These are phyloP conservation scores for Reticulitermes lucifugus DNA, from an alignment of 2,888 invertebrate genomes.

Conservation along the genomic window DNA sequence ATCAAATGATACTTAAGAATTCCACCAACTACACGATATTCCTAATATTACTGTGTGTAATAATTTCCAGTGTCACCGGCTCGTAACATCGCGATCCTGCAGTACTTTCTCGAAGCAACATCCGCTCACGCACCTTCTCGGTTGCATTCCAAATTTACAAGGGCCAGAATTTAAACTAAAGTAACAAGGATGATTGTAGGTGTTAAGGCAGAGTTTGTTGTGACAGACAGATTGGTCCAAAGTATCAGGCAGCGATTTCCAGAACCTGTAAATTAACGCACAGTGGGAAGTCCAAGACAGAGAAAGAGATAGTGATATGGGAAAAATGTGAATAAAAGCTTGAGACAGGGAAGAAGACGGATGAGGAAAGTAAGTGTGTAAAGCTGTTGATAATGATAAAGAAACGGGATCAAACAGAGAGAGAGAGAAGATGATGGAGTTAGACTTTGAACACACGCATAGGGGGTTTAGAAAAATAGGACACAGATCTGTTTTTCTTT, in stretches of 20 bases:
- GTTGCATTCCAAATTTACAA: neutral
- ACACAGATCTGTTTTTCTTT: no score
- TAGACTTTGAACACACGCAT: slow-evolving; percentile 14
- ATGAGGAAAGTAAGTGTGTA: slow-evolving; percentile 39
- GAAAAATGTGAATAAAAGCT: slow-evolving; percentile 5
- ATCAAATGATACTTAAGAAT: no score
- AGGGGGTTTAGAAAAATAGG: neutral
- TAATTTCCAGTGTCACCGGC: no score
- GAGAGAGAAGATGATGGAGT: slow-evolving; percentile 31
- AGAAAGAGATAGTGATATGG: neutral
- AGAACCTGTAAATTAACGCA: neutral
- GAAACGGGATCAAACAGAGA: slow-evolving; percentile 36
- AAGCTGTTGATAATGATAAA: slow-evolving; percentile 46
- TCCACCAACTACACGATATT: no score
- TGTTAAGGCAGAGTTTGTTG: neutral
- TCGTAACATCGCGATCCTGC: no score
- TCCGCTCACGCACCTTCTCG: no score
- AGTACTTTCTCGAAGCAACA: no score
- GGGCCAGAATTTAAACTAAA: neutral
- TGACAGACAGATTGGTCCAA: neutral
- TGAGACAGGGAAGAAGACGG: slow-evolving; percentile 35
- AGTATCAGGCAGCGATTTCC: no score
- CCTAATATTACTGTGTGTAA: no score
- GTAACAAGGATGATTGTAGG: neutral
- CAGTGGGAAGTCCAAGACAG: neutral